Evolutionary conservation across 2,797 vertebrate species (phyloP).

Genomic region (Ptychobarbus kaznakovi): DNA sequence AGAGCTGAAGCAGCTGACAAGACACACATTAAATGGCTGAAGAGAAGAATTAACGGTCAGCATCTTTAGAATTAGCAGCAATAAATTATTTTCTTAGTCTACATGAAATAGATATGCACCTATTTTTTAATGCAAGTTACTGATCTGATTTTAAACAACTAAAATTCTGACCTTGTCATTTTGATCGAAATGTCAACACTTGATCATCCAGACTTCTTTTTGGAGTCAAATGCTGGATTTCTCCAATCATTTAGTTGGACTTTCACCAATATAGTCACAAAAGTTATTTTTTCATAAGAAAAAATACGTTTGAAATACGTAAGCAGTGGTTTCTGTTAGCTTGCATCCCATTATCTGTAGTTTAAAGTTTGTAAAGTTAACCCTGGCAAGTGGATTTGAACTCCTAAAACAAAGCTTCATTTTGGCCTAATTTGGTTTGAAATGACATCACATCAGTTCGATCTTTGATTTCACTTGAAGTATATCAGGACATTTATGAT

Average conservation of each 20-base stretch:
- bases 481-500: background rate
- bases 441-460: background rate
- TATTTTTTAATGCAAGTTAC: background rate
- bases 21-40: background rate
- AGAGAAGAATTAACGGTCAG: constrained; percentile 2
- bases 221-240: background rate
- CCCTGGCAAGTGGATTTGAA: background rate
- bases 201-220: background rate
- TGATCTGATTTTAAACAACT: background rate
- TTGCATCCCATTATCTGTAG: background rate
- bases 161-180: background rate
- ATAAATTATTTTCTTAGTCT: background rate
- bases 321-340: background rate
- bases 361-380: background rate
- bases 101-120: background rate
- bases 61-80: background rate
- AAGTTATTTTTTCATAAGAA: background rate
- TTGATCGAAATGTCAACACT: background rate
- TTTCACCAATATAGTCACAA: background rate
- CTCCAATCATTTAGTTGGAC: background rate
- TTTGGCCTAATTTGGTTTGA: background rate
- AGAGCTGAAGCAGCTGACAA: constrained; percentile 29
- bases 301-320: background rate
- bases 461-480: background rate
- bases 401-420: background rate